Base-by-base conservation (phyloP, 37 sponge, comb jelly and placozoan genomes). In the Petrosia ficiformis region DNA sequence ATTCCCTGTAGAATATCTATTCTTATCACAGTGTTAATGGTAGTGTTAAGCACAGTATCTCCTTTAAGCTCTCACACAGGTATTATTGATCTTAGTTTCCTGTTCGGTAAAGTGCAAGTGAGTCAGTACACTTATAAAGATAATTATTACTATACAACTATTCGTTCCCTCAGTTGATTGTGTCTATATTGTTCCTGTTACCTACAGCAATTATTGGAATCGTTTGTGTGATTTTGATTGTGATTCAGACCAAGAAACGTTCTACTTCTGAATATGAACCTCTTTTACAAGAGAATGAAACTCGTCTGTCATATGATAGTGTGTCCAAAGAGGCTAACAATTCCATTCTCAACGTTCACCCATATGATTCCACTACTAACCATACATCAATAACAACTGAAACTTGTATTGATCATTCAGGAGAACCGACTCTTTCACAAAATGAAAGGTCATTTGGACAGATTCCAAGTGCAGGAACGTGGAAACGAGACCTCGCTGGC, bases 91-190 rank as follows among this genome's bases (percentile, higher is more conserved):
- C 39, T 42, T 30, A 66, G 81, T 1, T 80, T 80, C 29, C 39
- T 76, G 40, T 77, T 87, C 56, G 88, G 88, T 48, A 30, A 48
- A 42, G 54, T 32, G 22, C 82, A 87, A 73, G 88, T 87, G 72
- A 6, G 25, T 6, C 3, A 71, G 4, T 75, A 33, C 5, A 33
- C 6, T 59, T 33, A 75, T 21, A 36, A 11, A 68, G 4, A 19
- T 8, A 28, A 10, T 68, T 6, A 36, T 40, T 4, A 19, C 10
- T 68, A 28, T 4, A 68, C 21, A 30, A 34, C 10, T n/a, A 21
- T 41, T 41, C 30, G 37, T 38, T 16, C 26, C n/a, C 26, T n/a
- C 73, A 84, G 84, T 42, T 77, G 1, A 52, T 77, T 1, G 28
- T 77, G 1, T 28, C 63, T 71, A 36, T 77, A 29, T 28, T 36